Conservation (phyloP, 1,140 invertebrate genomes). For the Cydia amplana region DNA sequence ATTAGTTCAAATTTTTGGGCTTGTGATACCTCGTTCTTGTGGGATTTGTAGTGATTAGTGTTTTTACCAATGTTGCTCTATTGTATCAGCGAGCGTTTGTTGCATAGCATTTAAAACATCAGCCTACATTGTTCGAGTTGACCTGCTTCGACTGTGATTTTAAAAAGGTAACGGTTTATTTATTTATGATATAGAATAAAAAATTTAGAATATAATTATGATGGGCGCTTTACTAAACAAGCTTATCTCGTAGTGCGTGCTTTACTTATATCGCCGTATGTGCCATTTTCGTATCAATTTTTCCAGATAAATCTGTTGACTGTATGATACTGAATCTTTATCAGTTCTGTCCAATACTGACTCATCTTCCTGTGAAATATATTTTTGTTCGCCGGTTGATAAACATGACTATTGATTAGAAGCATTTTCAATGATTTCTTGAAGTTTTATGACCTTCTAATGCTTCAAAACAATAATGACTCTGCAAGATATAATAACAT, state of each 20-base stretch:
- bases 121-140: conserved; percentile 73
- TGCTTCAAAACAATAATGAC: neutral
- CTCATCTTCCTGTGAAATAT: neutral
- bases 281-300: conserved; percentile 8
- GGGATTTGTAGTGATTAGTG: conserved; percentile 60
- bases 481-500: neutral
- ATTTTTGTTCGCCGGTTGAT: neutral
- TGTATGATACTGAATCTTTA: conserved; percentile 16
- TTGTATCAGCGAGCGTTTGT: conserved; percentile 53
- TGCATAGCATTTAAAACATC: conserved; percentile 53
- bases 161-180: conserved; percentile 74
- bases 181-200: conserved; percentile 35
- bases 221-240: neutral
- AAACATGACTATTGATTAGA: neutral
- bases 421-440: neutral
- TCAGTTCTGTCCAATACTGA: neutral
- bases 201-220: conserved; percentile 9
- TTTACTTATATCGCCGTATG: neutral
- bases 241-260: conserved; percentile 19
- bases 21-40: conserved; percentile 54
- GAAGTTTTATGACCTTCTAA: neutral
- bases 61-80: conserved; percentile 55
- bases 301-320: conserved; percentile 17
- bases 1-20: conserved; percentile 47
- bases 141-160: conserved; percentile 67